Conservation (phyloP, 2,113 vertebrate species). For the Hemiprocne comata region DNA sequence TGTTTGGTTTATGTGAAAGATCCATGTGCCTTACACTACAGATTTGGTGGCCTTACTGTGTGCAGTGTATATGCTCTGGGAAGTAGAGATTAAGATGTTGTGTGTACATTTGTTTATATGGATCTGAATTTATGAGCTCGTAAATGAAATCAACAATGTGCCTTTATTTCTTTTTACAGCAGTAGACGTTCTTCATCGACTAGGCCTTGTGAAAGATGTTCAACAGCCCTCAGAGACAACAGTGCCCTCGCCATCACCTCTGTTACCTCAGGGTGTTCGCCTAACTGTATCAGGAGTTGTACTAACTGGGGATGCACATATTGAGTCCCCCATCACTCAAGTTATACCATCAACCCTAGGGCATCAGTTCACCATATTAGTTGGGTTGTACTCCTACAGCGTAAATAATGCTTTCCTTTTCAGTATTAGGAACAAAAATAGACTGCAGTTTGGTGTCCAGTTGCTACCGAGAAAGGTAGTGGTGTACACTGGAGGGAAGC, state of each 20-base stretch:
- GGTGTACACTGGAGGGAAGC: slow-evolving; percentile 85
- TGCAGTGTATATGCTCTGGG: not conserved
- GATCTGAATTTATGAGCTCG: not conserved
- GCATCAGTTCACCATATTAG: slow-evolving; percentile 85
- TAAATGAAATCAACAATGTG: slow-evolving; percentile 23
- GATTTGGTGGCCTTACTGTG: not conserved
- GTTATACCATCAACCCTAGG: slow-evolving; percentile 80
- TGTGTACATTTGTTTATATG: not conserved
- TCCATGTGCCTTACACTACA: not conserved
- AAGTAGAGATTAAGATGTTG: not conserved
- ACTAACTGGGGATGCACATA: slow-evolving; percentile 75
- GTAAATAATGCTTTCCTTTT: slow-evolving; percentile 94
- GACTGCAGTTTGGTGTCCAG: slow-evolving; percentile 91
- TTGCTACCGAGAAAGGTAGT: slow-evolving; percentile 86
- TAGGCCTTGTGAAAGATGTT: slow-evolving; percentile 83
- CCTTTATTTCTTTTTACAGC: slow-evolving; percentile 79
- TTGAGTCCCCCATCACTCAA: slow-evolving; percentile 79
- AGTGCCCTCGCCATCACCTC: slow-evolving; percentile 55
- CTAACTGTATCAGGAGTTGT: slow-evolving; percentile 80
- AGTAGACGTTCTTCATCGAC: slow-evolving; percentile 89
- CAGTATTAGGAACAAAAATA: slow-evolving; percentile 85
- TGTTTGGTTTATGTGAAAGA: not conserved
- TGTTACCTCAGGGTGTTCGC: slow-evolving; percentile 74
- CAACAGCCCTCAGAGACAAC: slow-evolving; percentile 62
- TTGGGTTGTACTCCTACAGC: slow-evolving; percentile 86